Evolutionary conservation across 2,797 vertebrate species (phyloP), one percentile per base, ranked within the genome.

Genomic region (Cyclura pinguis): DNA sequence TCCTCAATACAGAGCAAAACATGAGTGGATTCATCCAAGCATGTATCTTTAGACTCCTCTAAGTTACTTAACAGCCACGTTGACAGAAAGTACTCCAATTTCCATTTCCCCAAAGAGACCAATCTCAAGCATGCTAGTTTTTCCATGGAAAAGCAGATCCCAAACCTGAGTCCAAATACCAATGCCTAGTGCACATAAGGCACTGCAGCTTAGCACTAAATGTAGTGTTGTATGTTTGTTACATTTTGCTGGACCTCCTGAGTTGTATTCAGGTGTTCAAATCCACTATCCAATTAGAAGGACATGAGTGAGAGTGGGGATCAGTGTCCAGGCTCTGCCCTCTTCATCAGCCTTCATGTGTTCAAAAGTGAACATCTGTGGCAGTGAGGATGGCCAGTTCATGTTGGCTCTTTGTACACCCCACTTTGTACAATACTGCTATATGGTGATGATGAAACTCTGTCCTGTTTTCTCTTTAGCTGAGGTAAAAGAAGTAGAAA

Each of bases 391-490:
- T 32, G 27, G 52, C 38, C 47, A 12, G 32, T 35, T 80, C 42
- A 29, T 29, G 1, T 52, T 24, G 42, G 6, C 38, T 10, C 12
- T 27, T n/a, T n/a, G n/a, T n/a, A n/a, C n/a, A n/a, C 50, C 42
- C 62, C 50, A 32, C 24, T 77, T 90, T 69, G 8, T 78, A 57
- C 35, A 57, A 57, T 42, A 84, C 82, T 87, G n/a, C 8, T 91
- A 72, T 9, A 77, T 69, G 86, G 47, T 50, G 81, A 47, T 55
- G 24, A 59, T 69, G 59, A 78, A 84, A 87, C 72, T 83, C 35
- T 80, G 83, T 57, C 32, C 80, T 87, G 72, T 76, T 87, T 91
- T 84, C 80, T 77, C 55, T 91, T 86, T 77, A 62, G 62, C 29
- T 16, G 47, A 83, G 38, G 62, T 57, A 16, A 84, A 78, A 14